These are phyloP conservation scores for Drosophila macrospina DNA, from an alignment of 2,888 invertebrate genomes.

Conservation along the genomic window DNA sequence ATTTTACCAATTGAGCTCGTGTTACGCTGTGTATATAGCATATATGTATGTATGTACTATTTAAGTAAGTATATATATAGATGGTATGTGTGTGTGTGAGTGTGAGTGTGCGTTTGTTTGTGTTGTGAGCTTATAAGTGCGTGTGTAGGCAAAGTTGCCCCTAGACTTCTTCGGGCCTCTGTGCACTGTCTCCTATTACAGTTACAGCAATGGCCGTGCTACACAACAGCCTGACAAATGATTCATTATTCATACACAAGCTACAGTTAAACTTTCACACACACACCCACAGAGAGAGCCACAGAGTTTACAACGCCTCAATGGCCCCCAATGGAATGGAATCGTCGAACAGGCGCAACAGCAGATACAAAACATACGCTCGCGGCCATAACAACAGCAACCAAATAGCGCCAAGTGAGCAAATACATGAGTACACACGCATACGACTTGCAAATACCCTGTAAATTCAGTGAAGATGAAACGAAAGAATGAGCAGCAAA, in stretches of 20 bases:
- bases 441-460: slow-evolving; percentile 25
- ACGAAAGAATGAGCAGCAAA: neutral
- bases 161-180: slow-evolving; percentile 50
- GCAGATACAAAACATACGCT: slow-evolving; percentile 44
- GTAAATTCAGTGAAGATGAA: neutral
- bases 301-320: slow-evolving; percentile 25
- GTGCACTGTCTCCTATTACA: slow-evolving; percentile 68
- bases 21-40: slow-evolving; percentile 52
- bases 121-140: slow-evolving; percentile 58
- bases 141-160: slow-evolving; percentile 47
- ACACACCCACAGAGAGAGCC: slow-evolving; percentile 9
- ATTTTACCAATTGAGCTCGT: slow-evolving; percentile 76
- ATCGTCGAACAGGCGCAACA: slow-evolving; percentile 42
- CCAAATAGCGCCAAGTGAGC: slow-evolving; percentile 33
- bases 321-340: slow-evolving; percentile 74
- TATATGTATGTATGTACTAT: neutral
- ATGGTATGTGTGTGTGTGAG: neutral
- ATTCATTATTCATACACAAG: slow-evolving; percentile 77
- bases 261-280: slow-evolving; percentile 23
- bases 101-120: slow-evolving; percentile 3
- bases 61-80: neutral
- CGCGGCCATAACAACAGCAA: slow-evolving; percentile 52
- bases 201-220: slow-evolving; percentile 31
- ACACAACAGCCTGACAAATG: slow-evolving; percentile 71
- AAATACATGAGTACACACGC: slow-evolving; percentile 7